Evolutionary conservation across 2,113 vertebrate species (phyloP), one percentile per base, ranked within the genome.

Genomic region (Eidolon helvum): DNA sequence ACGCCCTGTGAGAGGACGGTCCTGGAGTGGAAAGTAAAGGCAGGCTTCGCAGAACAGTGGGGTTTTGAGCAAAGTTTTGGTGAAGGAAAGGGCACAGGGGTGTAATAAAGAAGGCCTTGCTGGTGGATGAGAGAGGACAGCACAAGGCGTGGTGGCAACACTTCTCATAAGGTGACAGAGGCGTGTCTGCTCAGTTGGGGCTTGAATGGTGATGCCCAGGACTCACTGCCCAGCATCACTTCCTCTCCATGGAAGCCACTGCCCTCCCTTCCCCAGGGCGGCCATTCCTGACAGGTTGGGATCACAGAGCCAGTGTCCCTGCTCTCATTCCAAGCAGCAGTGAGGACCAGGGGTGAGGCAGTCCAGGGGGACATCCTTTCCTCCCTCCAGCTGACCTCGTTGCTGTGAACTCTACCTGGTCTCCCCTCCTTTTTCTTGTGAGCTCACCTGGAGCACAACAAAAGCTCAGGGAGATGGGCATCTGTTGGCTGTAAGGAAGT

Each of bases 381-480:
- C 7, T 19, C n/a, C 28, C 63, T 28, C 4, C 16, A 5, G 48
- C n/a, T 15, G 69, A 53, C 45, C 21, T 43, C 0, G 0, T 33
- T 24, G 35, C 22, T 30, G 0, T 11, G 33, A n/a, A 40, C 43
- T 69, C n/a, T 7, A 10, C 45, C 43, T 10, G 11, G 33, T n/a
- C 63, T 86, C 43, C 45, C 65, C 22, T 53, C 30, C 43, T 63
- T 72, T 69, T 57, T 33, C 35, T 85, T 3, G 1, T 1, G 10
- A 77, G 63, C n/a, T 43, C 61, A 8, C 22, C 28, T 9, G 6
- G 22, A 59, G 57, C 40, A 50, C 19, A 61, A 11, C 19, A 10
- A 38, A 68, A 61, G 38, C 30, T 66, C 68, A 12, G 22, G 57
- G 38, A 24, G 14, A 40, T 83, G 90, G 82, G 6, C 26, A 26